These are phyloP conservation scores for Brachyptera putata DNA, from an alignment of 2,888 invertebrate genomes.

Conservation along the genomic window DNA sequence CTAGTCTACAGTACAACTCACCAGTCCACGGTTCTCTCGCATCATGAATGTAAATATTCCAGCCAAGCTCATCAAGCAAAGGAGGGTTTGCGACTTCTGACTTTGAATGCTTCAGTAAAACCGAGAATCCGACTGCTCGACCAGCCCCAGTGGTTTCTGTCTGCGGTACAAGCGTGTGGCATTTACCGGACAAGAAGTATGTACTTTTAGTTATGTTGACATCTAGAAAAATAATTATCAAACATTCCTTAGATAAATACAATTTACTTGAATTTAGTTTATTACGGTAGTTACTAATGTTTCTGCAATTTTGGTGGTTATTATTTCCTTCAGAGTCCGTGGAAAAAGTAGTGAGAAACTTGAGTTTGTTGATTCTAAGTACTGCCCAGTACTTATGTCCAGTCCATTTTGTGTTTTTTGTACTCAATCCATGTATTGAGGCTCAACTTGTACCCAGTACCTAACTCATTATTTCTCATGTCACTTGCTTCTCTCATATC, in stretches of 20 bases:
- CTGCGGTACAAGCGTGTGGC: slow-evolving; percentile 55
- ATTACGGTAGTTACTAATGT: too few relatives aligned
- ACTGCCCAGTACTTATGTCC: too few relatives aligned
- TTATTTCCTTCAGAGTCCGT: too few relatives aligned
- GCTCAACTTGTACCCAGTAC: too few relatives aligned
- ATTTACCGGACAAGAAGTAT: slow-evolving; percentile 56
- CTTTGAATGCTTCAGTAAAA: slow-evolving; percentile 51
- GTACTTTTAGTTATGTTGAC: slow-evolving; percentile 36
- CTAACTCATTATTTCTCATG: too few relatives aligned
- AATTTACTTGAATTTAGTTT: background rate
- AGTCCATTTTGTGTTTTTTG: too few relatives aligned
- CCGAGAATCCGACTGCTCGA: slow-evolving; percentile 53
- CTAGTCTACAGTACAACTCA: too few relatives aligned
- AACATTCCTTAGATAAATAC: background rate
- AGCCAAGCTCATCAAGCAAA: slow-evolving; percentile 47
- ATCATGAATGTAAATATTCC: slow-evolving; percentile 60
- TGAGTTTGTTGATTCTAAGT: too few relatives aligned
- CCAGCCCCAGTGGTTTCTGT: slow-evolving; percentile 46
- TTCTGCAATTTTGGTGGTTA: too few relatives aligned
- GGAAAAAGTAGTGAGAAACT: too few relatives aligned
- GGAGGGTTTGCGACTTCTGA: background rate
- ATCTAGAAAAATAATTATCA: background rate
- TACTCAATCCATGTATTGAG: too few relatives aligned
- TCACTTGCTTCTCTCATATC: too few relatives aligned
- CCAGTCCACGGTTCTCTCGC: slow-evolving; percentile 50